Evolutionary conservation across 2,113 vertebrate genomes (phyloP), one percentile per base, ranked within the genome.

Genomic region (Bos javanicus): DNA sequence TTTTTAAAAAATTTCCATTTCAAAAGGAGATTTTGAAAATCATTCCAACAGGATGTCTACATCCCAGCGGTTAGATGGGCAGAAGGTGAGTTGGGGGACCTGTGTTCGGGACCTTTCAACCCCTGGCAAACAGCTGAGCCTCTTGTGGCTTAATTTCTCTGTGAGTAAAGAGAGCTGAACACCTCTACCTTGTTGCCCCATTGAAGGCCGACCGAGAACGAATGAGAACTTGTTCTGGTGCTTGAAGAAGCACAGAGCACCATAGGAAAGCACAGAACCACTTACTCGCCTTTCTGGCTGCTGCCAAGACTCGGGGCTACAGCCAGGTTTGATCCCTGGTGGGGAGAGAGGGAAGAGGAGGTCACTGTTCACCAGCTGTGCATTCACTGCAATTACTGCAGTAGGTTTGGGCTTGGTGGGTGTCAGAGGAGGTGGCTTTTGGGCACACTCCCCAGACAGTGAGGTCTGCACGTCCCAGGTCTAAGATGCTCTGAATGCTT

Each of bases 71-170:
- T 9, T 57, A 28, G 39, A 57, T 28, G 21, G 21, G 4, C 36
- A 1, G 50, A 56, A 14, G 11, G 21, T 39, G 39, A 36, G 7
- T 3, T 5, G 15, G 57, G 23, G 2, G 33, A n/a, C 19, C 17
- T 21, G 43, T 13, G 19, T 0, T 9, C 6, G 52, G 82, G 46
- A 30, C 46, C 46, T 46, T 96, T 33, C 48, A 71, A 89, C 21
- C 11, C 54, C 50, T 0, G 19, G 13, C 33, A 52, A 81, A 46
- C 57, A 15, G 52, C 39, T 2, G 36, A 39, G 39, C 3, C 33
- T 90, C 85, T 78, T 81, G 46, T 17, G 48, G 14, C 56, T 83
- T 95, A 60, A 52, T 83, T 87, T 97, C 67, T 78, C 76, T 82
- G 8, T 46, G 26, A 64, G 50, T 62, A 25, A 67, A 59, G 19